A percentile compares a stretch with the other conserved stretches of the same genome.
Conservation (phyloP, 2,888 invertebrate species). For the Dryomyza anilis region DNA sequence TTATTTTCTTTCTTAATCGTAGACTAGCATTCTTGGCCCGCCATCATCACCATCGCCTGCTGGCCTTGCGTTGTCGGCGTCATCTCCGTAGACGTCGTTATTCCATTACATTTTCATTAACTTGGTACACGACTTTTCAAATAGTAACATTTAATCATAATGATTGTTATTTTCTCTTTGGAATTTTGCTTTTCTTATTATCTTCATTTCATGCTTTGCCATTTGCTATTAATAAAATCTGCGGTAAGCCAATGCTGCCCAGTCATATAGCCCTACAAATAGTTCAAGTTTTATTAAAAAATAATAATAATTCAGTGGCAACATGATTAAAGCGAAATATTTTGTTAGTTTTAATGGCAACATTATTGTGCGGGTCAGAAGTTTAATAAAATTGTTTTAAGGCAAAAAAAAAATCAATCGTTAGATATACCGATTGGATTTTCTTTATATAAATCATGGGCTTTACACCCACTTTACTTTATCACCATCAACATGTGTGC, state of each 20-base stretch:
- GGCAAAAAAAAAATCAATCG: no score
- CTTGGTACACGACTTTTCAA: constrained; percentile 61
- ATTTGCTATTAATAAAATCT: background rate
- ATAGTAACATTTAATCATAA: constrained; percentile 62
- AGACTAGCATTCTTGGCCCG: no score
- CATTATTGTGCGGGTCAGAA: constrained; percentile 16
- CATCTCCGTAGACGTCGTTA: constrained; percentile 49
- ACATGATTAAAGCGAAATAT: background rate
- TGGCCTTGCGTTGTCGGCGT: background rate
- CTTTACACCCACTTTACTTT: background rate
- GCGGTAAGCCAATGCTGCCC: background rate
- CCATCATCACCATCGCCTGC: background rate
- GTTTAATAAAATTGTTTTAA: constrained; percentile 4
- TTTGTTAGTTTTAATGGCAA: constrained; percentile 6
- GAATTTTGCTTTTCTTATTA: background rate
- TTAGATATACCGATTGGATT: no score
- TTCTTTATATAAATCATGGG: no score
- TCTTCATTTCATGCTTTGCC: background rate
- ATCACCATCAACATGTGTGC: background rate
- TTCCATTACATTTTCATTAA: constrained; percentile 63
- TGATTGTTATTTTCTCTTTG: constrained; percentile 56
- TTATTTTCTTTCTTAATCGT: no score
- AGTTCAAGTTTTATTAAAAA: background rate
- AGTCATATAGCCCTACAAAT: background rate
- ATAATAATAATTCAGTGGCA: constrained; percentile 21